phyloP scores from a whole-genome alignment of 2,888 invertebrate genomes.

The Diploptera punctata region DNA sequence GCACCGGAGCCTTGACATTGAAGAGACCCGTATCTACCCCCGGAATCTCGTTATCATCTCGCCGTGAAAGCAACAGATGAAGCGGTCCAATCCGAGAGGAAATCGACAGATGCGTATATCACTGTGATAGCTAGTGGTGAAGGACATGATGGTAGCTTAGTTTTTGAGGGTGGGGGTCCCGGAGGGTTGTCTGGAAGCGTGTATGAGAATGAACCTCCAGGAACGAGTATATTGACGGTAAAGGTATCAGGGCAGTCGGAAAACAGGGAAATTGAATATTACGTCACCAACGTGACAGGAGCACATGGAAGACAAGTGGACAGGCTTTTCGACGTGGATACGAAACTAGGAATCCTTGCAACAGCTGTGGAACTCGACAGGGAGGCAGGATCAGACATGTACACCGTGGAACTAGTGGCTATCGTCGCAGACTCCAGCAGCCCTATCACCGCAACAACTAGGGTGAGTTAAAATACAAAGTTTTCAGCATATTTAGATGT shows the following conservation, averaged over 20 bases:
- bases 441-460: conserved; percentile 79
- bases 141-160: conserved; percentile 52
- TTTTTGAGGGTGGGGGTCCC: conserved; percentile 65
- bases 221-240: conserved; percentile 83
- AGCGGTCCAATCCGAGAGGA: conserved; percentile 86
- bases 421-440: conserved; percentile 72
- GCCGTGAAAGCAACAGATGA: conserved; percentile 91
- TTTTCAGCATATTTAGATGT: no score
- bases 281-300: conserved; percentile 71
- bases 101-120: conserved; percentile 85
- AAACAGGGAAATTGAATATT: conserved; percentile 80
- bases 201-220: conserved; percentile 87
- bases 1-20: conserved; percentile 75
- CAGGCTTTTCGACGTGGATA: conserved; percentile 90
- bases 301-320: conserved; percentile 79
- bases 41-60: conserved; percentile 69
- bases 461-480: conserved; percentile 72
- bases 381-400: conserved; percentile 81
- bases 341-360: conserved; percentile 84
- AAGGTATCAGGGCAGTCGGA: conserved; percentile 58
- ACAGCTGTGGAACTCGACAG: conserved; percentile 84
- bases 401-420: conserved; percentile 86
- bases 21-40: conserved; percentile 62
- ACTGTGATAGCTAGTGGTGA: conserved; percentile 77
- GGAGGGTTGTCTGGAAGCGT: conserved; percentile 78